phyloP scores from a whole-genome alignment of 2,113 vertebrate species.

The Entosphenus tridentatus region DNA sequence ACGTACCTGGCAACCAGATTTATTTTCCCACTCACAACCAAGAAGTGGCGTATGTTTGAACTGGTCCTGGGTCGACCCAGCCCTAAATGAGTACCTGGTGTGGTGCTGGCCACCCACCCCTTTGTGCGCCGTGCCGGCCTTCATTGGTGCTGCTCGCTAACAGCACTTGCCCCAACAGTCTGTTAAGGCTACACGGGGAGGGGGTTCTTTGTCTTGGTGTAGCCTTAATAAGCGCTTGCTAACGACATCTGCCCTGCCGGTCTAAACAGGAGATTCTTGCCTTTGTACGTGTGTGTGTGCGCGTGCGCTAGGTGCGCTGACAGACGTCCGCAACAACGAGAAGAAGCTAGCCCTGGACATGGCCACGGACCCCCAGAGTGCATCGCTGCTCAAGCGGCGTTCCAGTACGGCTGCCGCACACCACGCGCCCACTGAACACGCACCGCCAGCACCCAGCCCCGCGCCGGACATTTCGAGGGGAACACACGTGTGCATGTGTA shows the following conservation, averaged over 20 bases:
- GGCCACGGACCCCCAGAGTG: slow-evolving; percentile 71
- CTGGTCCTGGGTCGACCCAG: too few species aligned
- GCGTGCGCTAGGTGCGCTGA: neutral
- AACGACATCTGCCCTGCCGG: too few species aligned
- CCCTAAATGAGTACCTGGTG: too few species aligned
- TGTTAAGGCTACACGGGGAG: neutral
- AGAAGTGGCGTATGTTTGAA: too few species aligned
- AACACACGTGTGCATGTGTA: neutral
- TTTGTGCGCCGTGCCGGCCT: neutral
- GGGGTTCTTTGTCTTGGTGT: neutral
- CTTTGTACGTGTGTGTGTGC: neutral
- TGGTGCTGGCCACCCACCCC: neutral
- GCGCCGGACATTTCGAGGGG: neutral
- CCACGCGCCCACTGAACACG: neutral
- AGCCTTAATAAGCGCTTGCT: too few species aligned
- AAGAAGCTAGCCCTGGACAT: slow-evolving; percentile 82
- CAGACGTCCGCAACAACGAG: slow-evolving; percentile 27
- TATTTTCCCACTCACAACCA: too few species aligned
- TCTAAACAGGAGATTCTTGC: too few species aligned
- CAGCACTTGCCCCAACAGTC: neutral
- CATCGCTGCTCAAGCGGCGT: slow-evolving; percentile 58
- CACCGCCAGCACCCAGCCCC: neutral
- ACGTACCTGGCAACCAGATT: too few species aligned
- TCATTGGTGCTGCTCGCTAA: neutral
- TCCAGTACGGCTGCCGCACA: neutral